These are phyloP conservation scores for Eilema sororculum DNA, from an alignment of 2,888 invertebrate species.

Conservation along the genomic window DNA sequence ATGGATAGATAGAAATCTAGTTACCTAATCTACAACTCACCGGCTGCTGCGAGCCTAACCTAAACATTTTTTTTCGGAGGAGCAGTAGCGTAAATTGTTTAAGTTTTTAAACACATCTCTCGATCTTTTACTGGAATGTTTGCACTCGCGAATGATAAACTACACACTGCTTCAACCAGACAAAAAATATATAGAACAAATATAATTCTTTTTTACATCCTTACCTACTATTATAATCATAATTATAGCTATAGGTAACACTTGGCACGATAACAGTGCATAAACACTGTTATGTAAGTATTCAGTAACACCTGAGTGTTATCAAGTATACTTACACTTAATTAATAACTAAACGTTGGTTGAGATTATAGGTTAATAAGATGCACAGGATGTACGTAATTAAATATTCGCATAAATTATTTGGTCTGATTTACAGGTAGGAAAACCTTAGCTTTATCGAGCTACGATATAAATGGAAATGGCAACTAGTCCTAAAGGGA, in stretches of 20 bases:
- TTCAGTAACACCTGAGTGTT: constrained; percentile 15
- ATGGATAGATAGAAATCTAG: constrained; percentile 35
- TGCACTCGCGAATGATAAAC: constrained; percentile 76
- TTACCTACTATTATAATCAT: constrained; percentile 51
- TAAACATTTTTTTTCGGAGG: constrained; percentile 50
- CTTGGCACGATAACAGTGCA: background rate
- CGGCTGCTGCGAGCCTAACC: constrained; percentile 39
- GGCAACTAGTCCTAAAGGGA: too few species aligned
- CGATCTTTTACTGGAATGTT: constrained; percentile 68
- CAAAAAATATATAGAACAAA: constrained; percentile 62
- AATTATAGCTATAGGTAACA: constrained; percentile 24
- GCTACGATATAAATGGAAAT: too few species aligned
- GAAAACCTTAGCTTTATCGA: background rate
- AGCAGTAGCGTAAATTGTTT: constrained; percentile 63
- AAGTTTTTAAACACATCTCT: constrained; percentile 62
- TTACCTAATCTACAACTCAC: constrained; percentile 43
- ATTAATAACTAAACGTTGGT: constrained; percentile 22
- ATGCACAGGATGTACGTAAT: constrained; percentile 9
- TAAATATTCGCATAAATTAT: constrained; percentile 14
- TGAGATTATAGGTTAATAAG: constrained; percentile 12
- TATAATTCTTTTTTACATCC: constrained; percentile 46
- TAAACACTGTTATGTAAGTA: background rate
- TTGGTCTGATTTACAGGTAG: constrained; percentile 12
- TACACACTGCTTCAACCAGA: constrained; percentile 66
- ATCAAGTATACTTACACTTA: constrained; percentile 8